These are phyloP conservation scores for Tethya wilhelma DNA, from an alignment of 37 sponge, comb jelly and placozoan genomes.

Conservation along the genomic window DNA sequence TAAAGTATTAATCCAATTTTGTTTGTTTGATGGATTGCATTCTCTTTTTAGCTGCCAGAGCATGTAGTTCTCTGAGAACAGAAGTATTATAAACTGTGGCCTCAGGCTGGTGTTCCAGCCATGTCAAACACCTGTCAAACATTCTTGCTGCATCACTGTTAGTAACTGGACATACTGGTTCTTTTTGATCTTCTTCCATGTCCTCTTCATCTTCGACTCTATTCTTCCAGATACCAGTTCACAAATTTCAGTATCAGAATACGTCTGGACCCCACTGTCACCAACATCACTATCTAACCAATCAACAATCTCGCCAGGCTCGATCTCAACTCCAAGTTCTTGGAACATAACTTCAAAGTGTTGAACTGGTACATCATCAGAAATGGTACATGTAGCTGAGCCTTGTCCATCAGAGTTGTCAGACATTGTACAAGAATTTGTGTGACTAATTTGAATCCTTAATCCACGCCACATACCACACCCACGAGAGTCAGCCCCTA, in stretches of 20 bases:
- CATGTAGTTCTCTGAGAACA: too few species aligned
- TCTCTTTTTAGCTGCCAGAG: too few species aligned
- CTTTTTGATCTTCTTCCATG: background rate
- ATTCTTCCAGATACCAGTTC: background rate
- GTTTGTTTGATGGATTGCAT: too few species aligned
- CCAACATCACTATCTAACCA: conserved; percentile 13
- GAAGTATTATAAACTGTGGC: too few species aligned
- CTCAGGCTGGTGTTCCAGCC: conserved; percentile 40
- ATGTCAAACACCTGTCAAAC: conserved; percentile 15
- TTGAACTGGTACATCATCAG: too few species aligned
- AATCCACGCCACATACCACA: too few species aligned
- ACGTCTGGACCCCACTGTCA: background rate
- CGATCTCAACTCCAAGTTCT: background rate
- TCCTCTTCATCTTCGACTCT: conserved; percentile 2
- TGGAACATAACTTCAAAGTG: background rate
- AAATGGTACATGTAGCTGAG: too few species aligned
- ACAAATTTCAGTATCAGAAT: conserved; percentile 27
- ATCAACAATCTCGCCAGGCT: background rate
- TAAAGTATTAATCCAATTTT: too few species aligned
- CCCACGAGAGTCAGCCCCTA: too few species aligned
- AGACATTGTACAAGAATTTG: too few species aligned
- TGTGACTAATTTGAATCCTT: too few species aligned
- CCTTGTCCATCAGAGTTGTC: too few species aligned
- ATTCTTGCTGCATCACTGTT: conserved; percentile 28
- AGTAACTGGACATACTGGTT: background rate